Base-by-base conservation (phyloP, 2,888 invertebrate genomes). In the Agriopis leucophaearia region DNA sequence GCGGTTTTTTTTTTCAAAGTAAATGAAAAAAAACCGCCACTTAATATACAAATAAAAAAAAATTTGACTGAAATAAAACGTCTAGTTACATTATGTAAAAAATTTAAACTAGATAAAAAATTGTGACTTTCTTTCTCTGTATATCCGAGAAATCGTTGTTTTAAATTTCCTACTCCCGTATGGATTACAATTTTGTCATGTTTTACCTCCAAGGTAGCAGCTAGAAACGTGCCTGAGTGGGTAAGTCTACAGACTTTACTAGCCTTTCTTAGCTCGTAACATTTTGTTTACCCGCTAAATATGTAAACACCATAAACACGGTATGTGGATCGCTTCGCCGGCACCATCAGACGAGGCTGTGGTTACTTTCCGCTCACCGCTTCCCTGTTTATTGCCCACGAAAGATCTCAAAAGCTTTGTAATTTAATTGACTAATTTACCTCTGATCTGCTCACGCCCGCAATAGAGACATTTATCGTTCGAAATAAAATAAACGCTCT, bases 401-500 rank as follows among this genome's bases (percentile, higher is more conserved):
- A 64, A 70, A 54, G 58, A 59, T 68, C 56, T 69, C 44, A 64
- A 69, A 66, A 64, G 68, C 67, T 74, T 70, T 66, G 66, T 69
- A 63, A 70, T 67, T 67, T 64, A 66, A 74, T 72, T 66, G 57
- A 60, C 52, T 68, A 69, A 68, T 69, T 69, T 66, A 50, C 69
- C 63, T 71, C 70, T 73, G 72, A 70, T 70, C 72, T 69, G 65
- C 16, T 60, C 47, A 58, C 66, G 64, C 65, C 56, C 36, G 63
- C 66, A 75, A 72, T 67, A 67, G 58, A 63, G 66, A 69, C 75
- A 68, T 75, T 70, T 60, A 64, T 69, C 51, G 68, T 71, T 48
- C 58, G 48, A 27, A 68, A 70, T 66, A 54, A 67, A 72, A 73
- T 68, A 68, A 75, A 72, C 74, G 67, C 59, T 75, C 74, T 64